These are phyloP conservation scores for Martes martes DNA, from an alignment of 2,113 vertebrate species.

Conservation along the genomic window DNA sequence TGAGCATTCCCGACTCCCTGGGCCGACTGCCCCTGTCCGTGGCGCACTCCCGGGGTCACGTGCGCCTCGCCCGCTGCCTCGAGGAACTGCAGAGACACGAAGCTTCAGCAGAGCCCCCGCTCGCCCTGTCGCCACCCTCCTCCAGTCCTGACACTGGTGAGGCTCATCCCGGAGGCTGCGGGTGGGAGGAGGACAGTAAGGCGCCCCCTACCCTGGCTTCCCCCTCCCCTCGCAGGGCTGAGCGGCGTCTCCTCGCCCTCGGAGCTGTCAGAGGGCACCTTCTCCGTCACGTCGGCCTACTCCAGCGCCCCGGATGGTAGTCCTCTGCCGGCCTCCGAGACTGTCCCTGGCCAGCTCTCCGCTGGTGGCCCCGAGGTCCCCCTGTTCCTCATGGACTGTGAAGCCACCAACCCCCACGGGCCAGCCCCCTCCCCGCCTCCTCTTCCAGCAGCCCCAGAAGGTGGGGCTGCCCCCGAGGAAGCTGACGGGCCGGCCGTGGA, in stretches of 20 bases:
- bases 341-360: slow-evolving; percentile 39
- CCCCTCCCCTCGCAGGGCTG: slow-evolving; percentile 84
- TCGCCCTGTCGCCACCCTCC: slow-evolving; percentile 82
- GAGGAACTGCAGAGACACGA: slow-evolving; percentile 88
- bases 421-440: neutral
- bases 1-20: slow-evolving; percentile 91
- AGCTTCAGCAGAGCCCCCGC: slow-evolving; percentile 44
- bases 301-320: slow-evolving; percentile 86
- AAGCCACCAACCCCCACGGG: slow-evolving; percentile 56
- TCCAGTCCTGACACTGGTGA: slow-evolving; percentile 91
- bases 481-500: slow-evolving; percentile 82
- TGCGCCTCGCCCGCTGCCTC: slow-evolving; percentile 86
- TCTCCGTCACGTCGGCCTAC: slow-evolving; percentile 88
- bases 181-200: neutral
- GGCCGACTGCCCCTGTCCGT: slow-evolving; percentile 91
- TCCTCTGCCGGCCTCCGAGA: slow-evolving; percentile 70
- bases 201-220: neutral
- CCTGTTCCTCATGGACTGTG: slow-evolving; percentile 84
- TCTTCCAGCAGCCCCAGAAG: slow-evolving; percentile 79
- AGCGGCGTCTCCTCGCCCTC: slow-evolving; percentile 89
- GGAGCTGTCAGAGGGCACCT: slow-evolving; percentile 80
- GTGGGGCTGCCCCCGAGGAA: slow-evolving; percentile 84
- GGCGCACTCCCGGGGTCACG: slow-evolving; percentile 90
- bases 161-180: neutral
- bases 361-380: slow-evolving; percentile 42